Percentiles rank a stretch among this genome's conserved stretches.
Conservation (phyloP, 1,140 invertebrate genomes). For the Drosophila obscura region DNA sequence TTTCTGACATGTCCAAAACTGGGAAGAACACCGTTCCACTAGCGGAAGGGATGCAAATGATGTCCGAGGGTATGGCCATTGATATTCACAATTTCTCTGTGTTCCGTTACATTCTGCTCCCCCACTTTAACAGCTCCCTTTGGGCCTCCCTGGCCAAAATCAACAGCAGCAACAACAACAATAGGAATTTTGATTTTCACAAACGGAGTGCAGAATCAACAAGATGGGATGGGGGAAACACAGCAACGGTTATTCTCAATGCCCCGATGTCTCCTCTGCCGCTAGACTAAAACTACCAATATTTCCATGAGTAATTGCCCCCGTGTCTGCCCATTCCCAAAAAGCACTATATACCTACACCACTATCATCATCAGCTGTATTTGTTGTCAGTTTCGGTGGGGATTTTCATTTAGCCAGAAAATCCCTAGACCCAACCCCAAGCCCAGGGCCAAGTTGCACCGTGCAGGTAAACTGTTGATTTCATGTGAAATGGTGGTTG, state of each 20-base stretch:
- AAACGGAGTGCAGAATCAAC: constrained; percentile 59
- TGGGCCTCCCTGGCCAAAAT: constrained; percentile 24
- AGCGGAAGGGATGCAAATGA: constrained; percentile 32
- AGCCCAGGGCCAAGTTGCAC: constrained; percentile 38
- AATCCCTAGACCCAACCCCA: constrained; percentile 28
- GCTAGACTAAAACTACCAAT: constrained; percentile 1
- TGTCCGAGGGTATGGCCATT: constrained; percentile 8
- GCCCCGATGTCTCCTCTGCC: not conserved
- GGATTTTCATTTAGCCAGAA: constrained; percentile 66
- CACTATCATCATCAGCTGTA: constrained; percentile 49
- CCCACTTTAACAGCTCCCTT: not conserved
- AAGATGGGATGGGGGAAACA: constrained; percentile 20
- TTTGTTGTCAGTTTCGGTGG: constrained; percentile 58
- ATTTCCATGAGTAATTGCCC: constrained; percentile 76
- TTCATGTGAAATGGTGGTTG: constrained; percentile 56
- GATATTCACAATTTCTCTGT: constrained; percentile 5
- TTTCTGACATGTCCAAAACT: constrained; percentile 26
- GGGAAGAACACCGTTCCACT: not conserved
- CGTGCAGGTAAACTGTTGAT: constrained; percentile 78
- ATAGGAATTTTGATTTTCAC: constrained; percentile 65
- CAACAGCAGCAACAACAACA: constrained; percentile 36
- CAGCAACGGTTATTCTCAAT: constrained; percentile 48
- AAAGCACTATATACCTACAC: constrained; percentile 20
- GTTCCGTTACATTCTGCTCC: too few relatives aligned
- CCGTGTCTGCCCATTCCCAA: constrained; percentile 24